Evolutionary conservation across 1,140 invertebrate genomes (phyloP).

Genomic region (Ips typographus): DNA sequence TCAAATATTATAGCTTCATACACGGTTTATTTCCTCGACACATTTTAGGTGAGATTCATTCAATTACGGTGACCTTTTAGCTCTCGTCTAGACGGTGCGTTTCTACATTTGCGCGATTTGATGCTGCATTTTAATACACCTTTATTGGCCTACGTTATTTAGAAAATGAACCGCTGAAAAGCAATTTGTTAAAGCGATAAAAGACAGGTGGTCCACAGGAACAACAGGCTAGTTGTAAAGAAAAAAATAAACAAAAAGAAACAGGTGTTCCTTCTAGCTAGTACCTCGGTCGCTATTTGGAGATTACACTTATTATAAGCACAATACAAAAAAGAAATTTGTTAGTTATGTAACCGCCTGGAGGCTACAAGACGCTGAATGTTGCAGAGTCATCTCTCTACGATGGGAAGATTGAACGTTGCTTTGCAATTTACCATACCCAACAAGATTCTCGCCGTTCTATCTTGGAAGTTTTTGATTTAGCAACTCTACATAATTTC

Average conservation of each 20-base stretch:
- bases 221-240: too few species aligned
- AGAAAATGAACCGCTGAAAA: too few species aligned
- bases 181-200: too few species aligned
- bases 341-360: neutral
- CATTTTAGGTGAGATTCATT: conserved; percentile 6
- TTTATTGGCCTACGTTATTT: too few species aligned
- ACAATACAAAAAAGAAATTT: neutral
- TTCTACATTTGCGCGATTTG: conserved; percentile 22
- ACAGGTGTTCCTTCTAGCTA: too few species aligned
- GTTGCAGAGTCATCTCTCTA: neutral
- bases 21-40: conserved; percentile 2
- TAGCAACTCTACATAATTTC: too few species aligned
- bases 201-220: too few species aligned
- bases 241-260: too few species aligned
- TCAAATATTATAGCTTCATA: too few species aligned
- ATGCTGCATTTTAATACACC: conserved; percentile 20
- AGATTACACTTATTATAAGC: too few species aligned
- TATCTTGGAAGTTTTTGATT: too few species aligned
- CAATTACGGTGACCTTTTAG: conserved; percentile 19
- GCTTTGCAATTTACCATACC: neutral
- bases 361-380: neutral
- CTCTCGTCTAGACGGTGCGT: conserved; percentile 25
- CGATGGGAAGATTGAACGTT: neutral
- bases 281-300: too few species aligned
- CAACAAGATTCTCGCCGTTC: neutral